phyloP scores from a whole-genome alignment of 2,797 vertebrate species.

The Emys orbicularis region DNA sequence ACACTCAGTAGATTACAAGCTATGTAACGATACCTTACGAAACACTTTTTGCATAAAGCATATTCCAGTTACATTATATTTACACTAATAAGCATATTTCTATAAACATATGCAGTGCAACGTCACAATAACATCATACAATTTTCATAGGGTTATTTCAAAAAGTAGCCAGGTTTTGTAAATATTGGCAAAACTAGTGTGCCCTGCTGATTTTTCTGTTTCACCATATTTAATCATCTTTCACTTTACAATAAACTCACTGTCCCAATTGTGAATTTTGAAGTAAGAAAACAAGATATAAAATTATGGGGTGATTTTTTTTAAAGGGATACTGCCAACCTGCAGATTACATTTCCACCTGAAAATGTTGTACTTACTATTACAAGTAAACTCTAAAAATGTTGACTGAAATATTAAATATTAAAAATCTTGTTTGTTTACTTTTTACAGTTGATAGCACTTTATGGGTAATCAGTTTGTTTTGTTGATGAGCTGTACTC shows the following conservation, averaged over 20 bases:
- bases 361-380: not conserved
- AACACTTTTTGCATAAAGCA: no score
- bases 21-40: no score
- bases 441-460: no score
- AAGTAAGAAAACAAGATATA: not conserved
- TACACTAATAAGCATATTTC: no score
- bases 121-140: fast-evolving
- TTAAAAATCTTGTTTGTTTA: not conserved
- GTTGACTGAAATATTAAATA: not conserved
- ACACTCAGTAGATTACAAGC: no score
- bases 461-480: not conserved
- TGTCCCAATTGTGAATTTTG: not conserved
- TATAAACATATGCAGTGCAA: no score
- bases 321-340: not conserved
- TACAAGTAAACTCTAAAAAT: not conserved
- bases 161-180: not conserved
- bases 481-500: not conserved
- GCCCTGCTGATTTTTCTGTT: not conserved
- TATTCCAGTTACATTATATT: no score
- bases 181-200: not conserved
- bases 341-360: no score
- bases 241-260: not conserved
- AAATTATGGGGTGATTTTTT: not conserved
- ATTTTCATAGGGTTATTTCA: not conserved
- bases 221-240: not conserved